These are phyloP conservation scores for Chroicocephalus ridibundus DNA, from an alignment of 2,113 vertebrate species.

Conservation along the genomic window DNA sequence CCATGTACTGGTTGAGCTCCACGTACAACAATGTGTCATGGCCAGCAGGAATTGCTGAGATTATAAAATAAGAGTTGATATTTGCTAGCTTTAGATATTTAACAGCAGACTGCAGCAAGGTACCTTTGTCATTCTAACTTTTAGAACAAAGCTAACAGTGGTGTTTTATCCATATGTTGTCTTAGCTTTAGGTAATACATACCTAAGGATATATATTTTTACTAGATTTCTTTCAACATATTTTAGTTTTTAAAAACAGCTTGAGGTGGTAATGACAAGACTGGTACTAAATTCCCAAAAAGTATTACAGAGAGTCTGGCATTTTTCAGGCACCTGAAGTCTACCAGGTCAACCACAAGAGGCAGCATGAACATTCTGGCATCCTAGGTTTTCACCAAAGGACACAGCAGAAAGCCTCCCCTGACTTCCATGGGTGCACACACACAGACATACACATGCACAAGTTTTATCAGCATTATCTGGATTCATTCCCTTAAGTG, in stretches of 20 bases:
- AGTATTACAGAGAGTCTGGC: not conserved
- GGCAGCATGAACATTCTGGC: not conserved
- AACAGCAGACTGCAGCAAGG: not conserved
- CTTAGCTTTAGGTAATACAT: not conserved
- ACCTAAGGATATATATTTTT: not conserved
- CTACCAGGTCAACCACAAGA: not conserved
- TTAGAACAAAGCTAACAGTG: not conserved
- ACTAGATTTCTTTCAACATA: not conserved
- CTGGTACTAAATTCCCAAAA: not conserved
- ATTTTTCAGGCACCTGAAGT: not conserved
- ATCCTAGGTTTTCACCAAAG: not conserved
- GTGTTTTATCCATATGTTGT: not conserved
- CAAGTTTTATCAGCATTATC: not conserved
- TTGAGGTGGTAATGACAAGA: not conserved
- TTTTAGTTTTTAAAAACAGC: not conserved
- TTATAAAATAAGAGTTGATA: not conserved
- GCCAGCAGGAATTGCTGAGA: not conserved
- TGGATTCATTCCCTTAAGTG: not conserved
- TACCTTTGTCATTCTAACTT: not conserved
- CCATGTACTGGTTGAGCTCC: not conserved
- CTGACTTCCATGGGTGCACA: not conserved
- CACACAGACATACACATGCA: not conserved
- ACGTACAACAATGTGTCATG: accelerated
- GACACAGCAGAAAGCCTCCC: not conserved
- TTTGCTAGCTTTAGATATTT: not conserved